Percentiles rank a stretch among this genome's conserved stretches.
Evolutionary conservation across 2,113 vertebrate genomes (phyloP).

Genomic region (Oryctolagus cuniculus): DNA sequence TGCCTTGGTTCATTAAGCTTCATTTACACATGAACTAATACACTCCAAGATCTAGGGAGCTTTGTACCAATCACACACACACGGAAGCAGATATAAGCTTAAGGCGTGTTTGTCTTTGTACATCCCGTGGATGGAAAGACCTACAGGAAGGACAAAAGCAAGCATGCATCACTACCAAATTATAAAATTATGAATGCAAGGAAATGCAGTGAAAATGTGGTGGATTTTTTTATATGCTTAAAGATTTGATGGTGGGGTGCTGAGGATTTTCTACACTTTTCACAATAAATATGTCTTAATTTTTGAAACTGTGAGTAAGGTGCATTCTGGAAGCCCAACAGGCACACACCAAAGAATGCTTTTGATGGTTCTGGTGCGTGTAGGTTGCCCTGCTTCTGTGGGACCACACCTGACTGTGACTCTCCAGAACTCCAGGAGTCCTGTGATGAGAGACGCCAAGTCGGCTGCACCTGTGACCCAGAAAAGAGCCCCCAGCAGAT

Average conservation of each 20-base stretch:
- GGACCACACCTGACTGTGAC: rapidly evolving
- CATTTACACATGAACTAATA: not conserved
- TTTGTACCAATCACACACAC: no score
- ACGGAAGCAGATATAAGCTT: not conserved
- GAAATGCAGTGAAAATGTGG: not conserved
- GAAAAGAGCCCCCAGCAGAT: not conserved
- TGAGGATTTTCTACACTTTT: not conserved
- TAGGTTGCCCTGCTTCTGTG: rapidly evolving
- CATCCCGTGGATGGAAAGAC: not conserved
- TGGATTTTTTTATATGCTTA: not conserved
- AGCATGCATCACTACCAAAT: not conserved
- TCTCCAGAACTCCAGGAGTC: no score
- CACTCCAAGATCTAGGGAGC: no score
- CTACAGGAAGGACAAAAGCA: not conserved
- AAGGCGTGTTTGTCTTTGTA: not conserved
- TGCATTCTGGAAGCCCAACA: conserved; percentile 17
- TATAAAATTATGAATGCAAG: not conserved
- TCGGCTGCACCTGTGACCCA: not conserved
- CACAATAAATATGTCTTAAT: not conserved
- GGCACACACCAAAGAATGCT: not conserved
- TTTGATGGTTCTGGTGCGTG: not conserved
- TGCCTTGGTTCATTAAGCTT: rapidly evolving
- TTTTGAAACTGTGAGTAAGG: not conserved
- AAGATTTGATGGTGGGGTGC: no score
- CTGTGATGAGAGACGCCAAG: no score